Evolutionary conservation across 2,797 vertebrate species (phyloP).

Genomic region (Tapirus indicus): DNA sequence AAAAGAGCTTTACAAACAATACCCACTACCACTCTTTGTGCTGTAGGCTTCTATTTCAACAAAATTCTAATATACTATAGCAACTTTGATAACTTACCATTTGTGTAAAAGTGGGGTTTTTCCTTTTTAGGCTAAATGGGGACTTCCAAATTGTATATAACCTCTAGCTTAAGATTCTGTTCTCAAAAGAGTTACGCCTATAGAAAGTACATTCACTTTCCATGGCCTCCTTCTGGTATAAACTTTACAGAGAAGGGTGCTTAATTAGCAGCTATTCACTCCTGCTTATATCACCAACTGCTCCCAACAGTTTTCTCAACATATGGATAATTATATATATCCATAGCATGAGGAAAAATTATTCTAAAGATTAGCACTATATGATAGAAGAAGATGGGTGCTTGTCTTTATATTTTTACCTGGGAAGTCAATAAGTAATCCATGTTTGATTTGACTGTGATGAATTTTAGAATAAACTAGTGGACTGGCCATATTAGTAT

Average conservation of each 20-base stretch:
- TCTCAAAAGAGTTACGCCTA: neutral
- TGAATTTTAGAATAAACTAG: conserved; percentile 45
- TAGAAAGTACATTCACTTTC: conserved; percentile 21
- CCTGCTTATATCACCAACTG: neutral
- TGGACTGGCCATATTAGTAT: neutral
- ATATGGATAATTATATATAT: neutral
- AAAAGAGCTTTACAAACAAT: neutral
- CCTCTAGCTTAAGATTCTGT: neutral
- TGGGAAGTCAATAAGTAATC: conserved; percentile 5
- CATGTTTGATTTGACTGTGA: neutral
- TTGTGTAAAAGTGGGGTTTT: neutral
- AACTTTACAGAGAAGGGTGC: conserved; percentile 15
- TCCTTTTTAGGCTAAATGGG: neutral
- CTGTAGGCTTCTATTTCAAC: conserved; percentile 10
- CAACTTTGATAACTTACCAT: neutral
- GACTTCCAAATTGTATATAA: conserved; percentile 20
- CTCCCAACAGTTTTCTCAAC: neutral
- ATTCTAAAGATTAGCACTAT: neutral
- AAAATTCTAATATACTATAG: neutral
- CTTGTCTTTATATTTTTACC: neutral
- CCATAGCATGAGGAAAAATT: neutral
- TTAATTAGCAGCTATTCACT: conserved; percentile 50
- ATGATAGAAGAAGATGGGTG: neutral
- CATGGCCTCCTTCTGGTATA: neutral
- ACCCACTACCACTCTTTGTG: neutral